Percentiles rank a stretch among this genome's conserved stretches.
These are phyloP conservation scores for Tichodroma muraria DNA, from an alignment of 2,113 vertebrate genomes.

Conservation along the genomic window DNA sequence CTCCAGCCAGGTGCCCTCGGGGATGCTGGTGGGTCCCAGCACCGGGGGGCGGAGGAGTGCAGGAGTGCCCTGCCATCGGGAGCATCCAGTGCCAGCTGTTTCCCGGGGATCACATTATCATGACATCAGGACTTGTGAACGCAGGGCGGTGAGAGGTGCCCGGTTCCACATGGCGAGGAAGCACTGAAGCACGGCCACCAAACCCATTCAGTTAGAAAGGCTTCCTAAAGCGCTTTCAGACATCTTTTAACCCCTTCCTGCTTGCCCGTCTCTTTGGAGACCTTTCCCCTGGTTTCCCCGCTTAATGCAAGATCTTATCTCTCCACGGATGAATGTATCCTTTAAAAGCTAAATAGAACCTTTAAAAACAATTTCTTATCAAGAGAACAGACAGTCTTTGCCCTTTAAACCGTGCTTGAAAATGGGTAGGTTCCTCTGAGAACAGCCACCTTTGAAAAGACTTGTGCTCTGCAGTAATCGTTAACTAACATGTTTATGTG, in stretches of 20 bases:
- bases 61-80: background rate
- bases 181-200: slow-evolving; percentile 27
- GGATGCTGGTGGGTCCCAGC: background rate
- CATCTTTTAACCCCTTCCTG: slow-evolving; percentile 36
- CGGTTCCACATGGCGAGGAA: background rate
- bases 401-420: background rate
- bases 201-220: slow-evolving; percentile 24
- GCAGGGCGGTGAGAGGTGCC: background rate
- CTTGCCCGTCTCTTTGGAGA: background rate
- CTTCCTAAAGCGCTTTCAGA: slow-evolving; percentile 40
- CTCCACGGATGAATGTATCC: background rate
- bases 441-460: background rate
- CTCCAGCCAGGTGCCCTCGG: background rate
- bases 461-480: background rate
- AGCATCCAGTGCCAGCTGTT: background rate
- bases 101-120: background rate
- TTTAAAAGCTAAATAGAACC: background rate
- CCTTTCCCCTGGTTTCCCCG: background rate
- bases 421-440: background rate
- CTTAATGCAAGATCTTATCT: background rate
- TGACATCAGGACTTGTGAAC: background rate
- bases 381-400: background rate
- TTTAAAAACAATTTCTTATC: background rate
- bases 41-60: background rate
- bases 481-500: slow-evolving; percentile 15